Conservation (phyloP, 1,140 invertebrate genomes). For the Drosophila guanche region DNA sequence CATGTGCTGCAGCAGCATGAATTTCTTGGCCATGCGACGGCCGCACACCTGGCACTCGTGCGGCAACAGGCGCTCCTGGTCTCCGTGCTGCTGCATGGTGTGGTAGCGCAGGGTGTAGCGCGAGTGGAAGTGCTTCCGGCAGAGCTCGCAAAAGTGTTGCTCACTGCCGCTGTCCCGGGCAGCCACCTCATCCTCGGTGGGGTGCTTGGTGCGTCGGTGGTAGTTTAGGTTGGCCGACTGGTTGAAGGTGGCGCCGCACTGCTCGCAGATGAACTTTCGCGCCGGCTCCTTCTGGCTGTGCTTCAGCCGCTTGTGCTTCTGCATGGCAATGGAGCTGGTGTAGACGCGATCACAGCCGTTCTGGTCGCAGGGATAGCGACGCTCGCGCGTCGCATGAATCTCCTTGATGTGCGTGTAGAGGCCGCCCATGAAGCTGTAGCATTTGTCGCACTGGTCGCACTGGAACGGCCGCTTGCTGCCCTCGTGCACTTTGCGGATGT, state of each 20-base stretch:
- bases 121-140: slow-evolving; percentile 76
- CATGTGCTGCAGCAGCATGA: slow-evolving; percentile 82
- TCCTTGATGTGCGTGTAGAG: slow-evolving; percentile 78
- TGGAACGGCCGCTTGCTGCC: slow-evolving; percentile 70
- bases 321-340: slow-evolving; percentile 71
- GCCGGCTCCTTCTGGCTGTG: slow-evolving; percentile 25
- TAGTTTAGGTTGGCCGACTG: slow-evolving; percentile 72
- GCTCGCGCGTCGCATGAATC: slow-evolving; percentile 56
- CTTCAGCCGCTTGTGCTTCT: slow-evolving; percentile 73
- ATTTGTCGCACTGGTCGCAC: slow-evolving; percentile 75
- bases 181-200: slow-evolving; percentile 64
- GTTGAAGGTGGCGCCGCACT: slow-evolving; percentile 76
- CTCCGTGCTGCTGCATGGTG: slow-evolving; percentile 66
- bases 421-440: slow-evolving; percentile 76
- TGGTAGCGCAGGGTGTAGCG: slow-evolving; percentile 78
- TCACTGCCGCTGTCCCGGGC: slow-evolving; percentile 39
- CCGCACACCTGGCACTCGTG: slow-evolving; percentile 78
- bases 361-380: slow-evolving; percentile 62
- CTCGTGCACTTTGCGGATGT: slow-evolving; percentile 76
- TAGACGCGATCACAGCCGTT: slow-evolving; percentile 67
- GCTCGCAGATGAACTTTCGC: slow-evolving; percentile 69
- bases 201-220: slow-evolving; percentile 74
- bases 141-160: slow-evolving; percentile 58
- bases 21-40: slow-evolving; percentile 72
- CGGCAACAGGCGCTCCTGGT: slow-evolving; percentile 7